Evolutionary conservation across 2,113 vertebrate species (phyloP).

Genomic region (Sander vitreus): DNA sequence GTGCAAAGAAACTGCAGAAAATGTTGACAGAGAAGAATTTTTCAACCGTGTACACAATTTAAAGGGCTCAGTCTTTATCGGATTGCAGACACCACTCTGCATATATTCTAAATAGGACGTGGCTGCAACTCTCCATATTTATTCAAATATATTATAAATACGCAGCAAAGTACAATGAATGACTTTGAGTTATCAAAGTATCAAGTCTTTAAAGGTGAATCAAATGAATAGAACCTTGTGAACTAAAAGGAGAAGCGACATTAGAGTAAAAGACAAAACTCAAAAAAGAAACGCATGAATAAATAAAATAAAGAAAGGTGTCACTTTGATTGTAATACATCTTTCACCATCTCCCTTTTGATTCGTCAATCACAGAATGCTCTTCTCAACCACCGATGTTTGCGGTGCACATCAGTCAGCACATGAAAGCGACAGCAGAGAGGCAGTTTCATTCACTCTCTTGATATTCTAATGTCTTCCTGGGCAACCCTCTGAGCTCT

Average conservation of each 20-base stretch:
- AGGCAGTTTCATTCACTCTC: conserved; percentile 52
- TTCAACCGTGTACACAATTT: not conserved
- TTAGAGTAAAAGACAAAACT: not conserved
- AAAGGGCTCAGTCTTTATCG: conserved; percentile 3
- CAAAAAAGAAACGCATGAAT: not conserved
- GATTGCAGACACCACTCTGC: not conserved
- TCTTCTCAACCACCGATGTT: conserved; percentile 8
- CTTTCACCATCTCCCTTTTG: conserved; percentile 33
- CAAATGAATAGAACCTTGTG: not conserved
- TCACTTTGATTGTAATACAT: conserved; percentile 52
- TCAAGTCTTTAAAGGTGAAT: not conserved
- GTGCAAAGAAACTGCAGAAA: conserved; percentile 10
- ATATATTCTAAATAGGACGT: not conserved
- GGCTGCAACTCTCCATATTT: not conserved
- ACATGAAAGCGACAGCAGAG: conserved; percentile 58
- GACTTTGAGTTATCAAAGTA: not conserved
- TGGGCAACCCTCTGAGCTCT: conserved; percentile 56
- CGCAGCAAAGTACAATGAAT: not conserved
- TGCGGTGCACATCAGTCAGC: conserved; percentile 44
- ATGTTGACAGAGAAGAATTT: conserved; percentile 2
- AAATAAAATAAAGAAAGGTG: conserved; percentile 2
- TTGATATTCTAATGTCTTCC: conserved; percentile 74
- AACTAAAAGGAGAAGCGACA: not conserved
- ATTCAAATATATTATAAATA: not conserved
- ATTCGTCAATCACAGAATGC: conserved; percentile 38